These are phyloP conservation scores for Yoshiicerus persimilis DNA, from an alignment of 1,140 invertebrate genomes.

Conservation along the genomic window DNA sequence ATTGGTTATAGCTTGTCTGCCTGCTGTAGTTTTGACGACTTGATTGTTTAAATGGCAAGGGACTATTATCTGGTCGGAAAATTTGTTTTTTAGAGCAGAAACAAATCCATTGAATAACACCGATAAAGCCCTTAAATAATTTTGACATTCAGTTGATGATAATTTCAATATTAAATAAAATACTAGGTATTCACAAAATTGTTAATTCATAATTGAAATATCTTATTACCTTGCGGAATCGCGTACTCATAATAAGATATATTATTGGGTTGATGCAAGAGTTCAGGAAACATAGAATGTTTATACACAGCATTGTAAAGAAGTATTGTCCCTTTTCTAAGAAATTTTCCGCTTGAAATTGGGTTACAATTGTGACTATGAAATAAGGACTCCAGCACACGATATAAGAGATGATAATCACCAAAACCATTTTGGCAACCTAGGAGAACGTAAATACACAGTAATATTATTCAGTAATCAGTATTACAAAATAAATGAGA, in stretches of 20 bases:
- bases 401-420: slow-evolving; percentile 43
- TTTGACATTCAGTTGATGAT: too few relatives aligned
- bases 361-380: slow-evolving; percentile 55
- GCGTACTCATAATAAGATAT: slow-evolving; percentile 57
- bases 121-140: not conserved
- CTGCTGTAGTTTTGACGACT: not conserved
- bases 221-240: slow-evolving; percentile 52
- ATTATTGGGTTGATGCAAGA: slow-evolving; percentile 59
- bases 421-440: slow-evolving; percentile 49
- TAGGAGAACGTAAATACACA: slow-evolving; percentile 17
- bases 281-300: slow-evolving; percentile 58
- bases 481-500: too few relatives aligned
- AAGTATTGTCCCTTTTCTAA: slow-evolving; percentile 55
- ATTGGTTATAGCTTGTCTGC: not conserved
- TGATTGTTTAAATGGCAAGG: not conserved
- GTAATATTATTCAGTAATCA: not conserved
- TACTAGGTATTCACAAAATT: not conserved
- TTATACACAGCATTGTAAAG: slow-evolving; percentile 59
- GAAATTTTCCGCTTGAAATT: slow-evolving; percentile 54
- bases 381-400: slow-evolving; percentile 58
- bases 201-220: not conserved
- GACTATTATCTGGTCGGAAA: slow-evolving; percentile 14
- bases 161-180: too few relatives aligned
- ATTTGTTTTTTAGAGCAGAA: not conserved
- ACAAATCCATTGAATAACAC: not conserved